Base-by-base conservation (phyloP, 1,140 invertebrate genomes). In the Drosophila lacertosa region DNA sequence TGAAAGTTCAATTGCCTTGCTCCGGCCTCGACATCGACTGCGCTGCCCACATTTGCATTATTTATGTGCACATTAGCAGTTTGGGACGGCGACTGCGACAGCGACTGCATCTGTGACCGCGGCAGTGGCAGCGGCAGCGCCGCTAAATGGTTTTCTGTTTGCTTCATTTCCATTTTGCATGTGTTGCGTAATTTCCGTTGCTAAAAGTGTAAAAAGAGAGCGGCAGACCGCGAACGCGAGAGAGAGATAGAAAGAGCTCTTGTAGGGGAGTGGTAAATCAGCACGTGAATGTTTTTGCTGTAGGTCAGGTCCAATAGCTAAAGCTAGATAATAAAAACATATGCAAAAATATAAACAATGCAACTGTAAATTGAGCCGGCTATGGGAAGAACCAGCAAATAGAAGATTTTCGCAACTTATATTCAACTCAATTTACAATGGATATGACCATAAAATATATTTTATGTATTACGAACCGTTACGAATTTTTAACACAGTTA, bases 1-100 rank as follows among this genome's bases (percentile, higher is more conserved):
- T 48, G 51, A 77, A 84, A 86, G 81, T 88, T 84, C 82, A 84
- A 88, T 86, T 84, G 77, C 77, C 81, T 76, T 69, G 71, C 59
- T 32, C 37, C 42, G 57, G 37, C 59, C 45, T 57, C 45, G 60
- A 65, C 60, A 39, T 53, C 47, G 65, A 26, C 60, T 20, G 11
- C 51, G 22, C 42, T 40, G 24, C 22, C 24, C 40, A 77, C 77
- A 84, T 81, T 84, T 84, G 82, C 82, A 84, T 84, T 84, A 88
- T 84, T 84, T 84, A 65, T 70, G 67, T 50, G 81, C 18, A 35
- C n/a, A 35, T 86, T 84, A 86, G 72, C 80, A 65, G 76, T 63
- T 51, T 51, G 35, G 35, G 44, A 57, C 57, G 47, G 11, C 44
- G 51, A 55, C 62, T 2, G 13, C 45, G 39, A 24, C 13, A n/a